Conservation (phyloP, 2,113 vertebrate species). For the Chlorocebus sabaeus region DNA sequence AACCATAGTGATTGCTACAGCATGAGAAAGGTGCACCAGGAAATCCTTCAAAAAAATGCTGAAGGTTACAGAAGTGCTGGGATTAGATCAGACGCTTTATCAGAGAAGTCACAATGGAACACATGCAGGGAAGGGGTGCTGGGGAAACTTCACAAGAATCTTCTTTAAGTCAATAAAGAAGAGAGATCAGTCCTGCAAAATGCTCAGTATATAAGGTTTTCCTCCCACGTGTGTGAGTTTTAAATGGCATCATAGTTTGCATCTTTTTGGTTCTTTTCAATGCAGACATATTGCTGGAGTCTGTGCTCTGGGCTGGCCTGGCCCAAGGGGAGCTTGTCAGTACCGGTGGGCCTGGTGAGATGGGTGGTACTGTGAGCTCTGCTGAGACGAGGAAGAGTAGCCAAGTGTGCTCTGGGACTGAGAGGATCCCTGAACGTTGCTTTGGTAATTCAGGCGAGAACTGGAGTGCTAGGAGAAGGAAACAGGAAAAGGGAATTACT, state of each 20-base stretch:
- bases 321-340: slow-evolving; percentile 81
- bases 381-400: slow-evolving; percentile 95
- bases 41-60: slow-evolving; percentile 84
- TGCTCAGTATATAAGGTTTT: slow-evolving; percentile 74
- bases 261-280: slow-evolving; percentile 86
- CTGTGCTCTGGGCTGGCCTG: slow-evolving; percentile 72
- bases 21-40: slow-evolving; percentile 89
- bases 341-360: slow-evolving; percentile 96
- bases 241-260: slow-evolving; percentile 71
- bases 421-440: slow-evolving; percentile 95
- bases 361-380: slow-evolving; percentile 93
- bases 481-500: not conserved
- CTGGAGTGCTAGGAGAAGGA: slow-evolving; percentile 90
- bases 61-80: slow-evolving; percentile 87
- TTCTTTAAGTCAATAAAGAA: slow-evolving; percentile 78
- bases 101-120: slow-evolving; percentile 82
- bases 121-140: slow-evolving; percentile 79
- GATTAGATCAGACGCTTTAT: slow-evolving; percentile 83
- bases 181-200: slow-evolving; percentile 58
- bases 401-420: slow-evolving; percentile 97
- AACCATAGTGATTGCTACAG: slow-evolving; percentile 87
- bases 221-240: slow-evolving; percentile 65
- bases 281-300: slow-evolving; percentile 84
- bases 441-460: slow-evolving; percentile 98
- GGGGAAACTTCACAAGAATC: slow-evolving; percentile 81